Evolutionary conservation across 2,888 invertebrate species (phyloP).

Genomic region (Lydus trimaculatus): DNA sequence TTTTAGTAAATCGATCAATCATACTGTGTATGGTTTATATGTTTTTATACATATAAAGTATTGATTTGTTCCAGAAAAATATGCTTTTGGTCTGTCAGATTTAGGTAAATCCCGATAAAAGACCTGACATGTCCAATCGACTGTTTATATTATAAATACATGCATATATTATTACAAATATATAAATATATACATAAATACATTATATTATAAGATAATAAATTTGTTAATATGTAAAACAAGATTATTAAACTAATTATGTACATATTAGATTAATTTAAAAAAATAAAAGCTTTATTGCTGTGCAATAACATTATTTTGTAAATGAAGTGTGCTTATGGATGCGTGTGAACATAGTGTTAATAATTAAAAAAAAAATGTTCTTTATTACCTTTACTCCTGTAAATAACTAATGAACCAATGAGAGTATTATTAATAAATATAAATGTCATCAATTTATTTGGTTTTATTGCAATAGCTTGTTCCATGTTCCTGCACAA

Average conservation of each 20-base stretch:
- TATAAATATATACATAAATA: slow-evolving; percentile 10
- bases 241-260: slow-evolving; percentile 17
- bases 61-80: background rate
- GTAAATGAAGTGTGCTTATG: slow-evolving; percentile 35
- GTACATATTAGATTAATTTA: slow-evolving; percentile 31
- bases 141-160: slow-evolving; percentile 21
- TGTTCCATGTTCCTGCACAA: no score
- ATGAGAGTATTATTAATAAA: slow-evolving; percentile 36
- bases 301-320: slow-evolving; percentile 34
- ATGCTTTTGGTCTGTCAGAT: background rate
- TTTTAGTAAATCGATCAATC: slow-evolving; percentile 20
- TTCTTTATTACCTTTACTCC: slow-evolving; percentile 27
- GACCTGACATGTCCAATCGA: slow-evolving; percentile 25
- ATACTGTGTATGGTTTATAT: slow-evolving; percentile 30
- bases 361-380: slow-evolving; percentile 18
- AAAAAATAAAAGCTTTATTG: slow-evolving; percentile 30
- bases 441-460: slow-evolving; percentile 19
- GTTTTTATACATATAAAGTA: slow-evolving; percentile 9
- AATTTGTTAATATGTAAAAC: slow-evolving; percentile 25
- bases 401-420: slow-evolving; percentile 33
- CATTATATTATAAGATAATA: slow-evolving; percentile 21
- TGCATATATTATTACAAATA: background rate
- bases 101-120: slow-evolving; percentile 20
- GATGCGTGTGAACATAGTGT: slow-evolving; percentile 27
- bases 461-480: no score